phyloP scores from a whole-genome alignment of 2,888 invertebrate species.

The Saturnia japonica region DNA sequence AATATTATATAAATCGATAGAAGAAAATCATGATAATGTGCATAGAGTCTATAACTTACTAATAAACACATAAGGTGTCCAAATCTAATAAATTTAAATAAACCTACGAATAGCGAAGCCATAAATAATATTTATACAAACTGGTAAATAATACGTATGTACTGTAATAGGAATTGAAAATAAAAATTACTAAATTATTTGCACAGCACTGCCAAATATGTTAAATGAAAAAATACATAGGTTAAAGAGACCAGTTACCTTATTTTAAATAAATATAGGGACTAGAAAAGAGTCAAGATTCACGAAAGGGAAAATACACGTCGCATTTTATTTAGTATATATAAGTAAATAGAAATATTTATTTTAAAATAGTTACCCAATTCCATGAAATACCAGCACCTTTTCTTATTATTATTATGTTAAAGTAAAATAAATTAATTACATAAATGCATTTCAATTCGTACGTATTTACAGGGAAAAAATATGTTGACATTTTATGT shows the following conservation, averaged over 20 bases:
- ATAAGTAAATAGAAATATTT: not conserved
- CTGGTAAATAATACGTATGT: not conserved
- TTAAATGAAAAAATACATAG: not conserved
- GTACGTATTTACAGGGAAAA: too few species aligned
- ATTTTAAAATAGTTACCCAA: too few species aligned
- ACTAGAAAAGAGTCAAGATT: not conserved
- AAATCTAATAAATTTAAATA: not conserved
- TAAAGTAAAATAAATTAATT: too few species aligned
- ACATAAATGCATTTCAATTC: too few species aligned
- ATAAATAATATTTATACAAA: too few species aligned
- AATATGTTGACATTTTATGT: not conserved
- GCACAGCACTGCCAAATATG: constrained; percentile 1
- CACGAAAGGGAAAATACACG: not conserved
- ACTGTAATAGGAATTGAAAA: not conserved
- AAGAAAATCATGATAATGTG: too few species aligned
- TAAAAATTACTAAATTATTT: not conserved
- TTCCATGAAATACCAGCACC: not conserved
- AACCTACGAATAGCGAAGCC: not conserved
- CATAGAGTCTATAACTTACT: too few species aligned
- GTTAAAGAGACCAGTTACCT: not conserved
- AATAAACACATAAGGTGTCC: too few species aligned
- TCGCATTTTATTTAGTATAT: not conserved
- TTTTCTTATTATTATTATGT: not conserved
- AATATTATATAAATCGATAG: not conserved
- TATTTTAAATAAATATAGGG: not conserved